Base-by-base conservation (phyloP, 2,888 invertebrate species). In the Metopia argyrocephala region DNA sequence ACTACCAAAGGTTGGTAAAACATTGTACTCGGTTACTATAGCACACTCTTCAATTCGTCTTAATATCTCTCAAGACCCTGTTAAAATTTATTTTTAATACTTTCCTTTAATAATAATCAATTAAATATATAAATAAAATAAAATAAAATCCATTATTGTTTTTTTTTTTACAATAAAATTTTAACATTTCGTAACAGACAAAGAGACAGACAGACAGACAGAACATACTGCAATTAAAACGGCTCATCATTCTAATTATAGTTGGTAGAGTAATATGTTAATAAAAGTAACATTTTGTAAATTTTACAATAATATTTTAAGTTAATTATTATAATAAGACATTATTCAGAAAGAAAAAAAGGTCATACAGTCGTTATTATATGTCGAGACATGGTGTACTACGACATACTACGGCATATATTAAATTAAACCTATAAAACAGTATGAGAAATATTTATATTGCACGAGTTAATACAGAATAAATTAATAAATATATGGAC, bases 221-320 rank as follows among this genome's bases (percentile, higher is more conserved):
- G 20, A 48, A 48, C 48, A 54, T 27, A n/a, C n/a, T 54, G 62
- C 69, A 73, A 76, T 80, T 73, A 80, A 73, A 65, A 66, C 78
- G 78, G 81, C 81, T 81, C 81, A 81, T 78, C 81, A 81, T 81
- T 81, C 81, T 81, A 81, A 81, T 78, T 81, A 81, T 81, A 81
- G 81, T 70, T 74, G 38, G 74, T 18, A 69, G 78, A 74, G 54
- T 81, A 81, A 78, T 69, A 70, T 69, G 50, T 50, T 38, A 70
- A 38, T 57, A 50, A 18, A 52, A 28, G 46, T 71, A 65, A 65
- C 59, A 70, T 59, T 62, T 52, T 46, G 21, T 20, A 15, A 15
- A 50, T 48, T 64, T 59, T 48, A 65, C 31, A 71, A 71, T 56
- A 31, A 65, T 57, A 61, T 74, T 73, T 54, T 54, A 57, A 69